Percentiles rank a stretch among this genome's conserved stretches.
Conservation (phyloP, 2,113 vertebrate species). For the Chaetorhynchus papuensis region DNA sequence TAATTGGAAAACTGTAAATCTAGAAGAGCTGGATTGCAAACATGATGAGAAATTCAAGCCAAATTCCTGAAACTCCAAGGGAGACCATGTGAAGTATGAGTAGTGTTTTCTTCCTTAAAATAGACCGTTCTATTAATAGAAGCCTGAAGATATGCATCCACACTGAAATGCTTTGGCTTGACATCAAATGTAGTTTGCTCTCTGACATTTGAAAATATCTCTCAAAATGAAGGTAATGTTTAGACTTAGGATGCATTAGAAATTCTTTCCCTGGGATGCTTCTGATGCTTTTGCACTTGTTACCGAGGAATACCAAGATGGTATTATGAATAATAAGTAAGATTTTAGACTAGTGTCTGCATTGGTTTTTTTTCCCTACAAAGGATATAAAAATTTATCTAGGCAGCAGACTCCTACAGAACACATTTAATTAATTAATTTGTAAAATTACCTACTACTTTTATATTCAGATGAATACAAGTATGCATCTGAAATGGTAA, state of each 20-base stretch:
- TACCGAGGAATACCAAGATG: background rate
- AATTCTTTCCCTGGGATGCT: background rate
- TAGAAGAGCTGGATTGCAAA: background rate
- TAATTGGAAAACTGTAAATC: background rate
- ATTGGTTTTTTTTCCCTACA: conserved; percentile 15
- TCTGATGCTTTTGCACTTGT: background rate
- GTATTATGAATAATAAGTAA: background rate
- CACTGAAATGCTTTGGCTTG: background rate
- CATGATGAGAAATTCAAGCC: background rate
- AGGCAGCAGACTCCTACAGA: background rate
- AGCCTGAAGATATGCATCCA: background rate
- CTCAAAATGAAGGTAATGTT: background rate
- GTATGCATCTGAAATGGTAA: background rate
- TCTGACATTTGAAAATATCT: background rate
- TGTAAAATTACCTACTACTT: background rate
- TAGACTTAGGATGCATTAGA: background rate
- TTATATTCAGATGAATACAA: background rate
- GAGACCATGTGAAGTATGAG: background rate
- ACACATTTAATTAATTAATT: conserved; percentile 24
- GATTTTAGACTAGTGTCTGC: background rate
- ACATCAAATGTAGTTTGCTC: conserved; percentile 3
- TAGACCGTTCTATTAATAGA: background rate
- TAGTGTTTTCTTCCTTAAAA: background rate
- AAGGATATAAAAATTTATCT: background rate
- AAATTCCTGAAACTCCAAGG: background rate